Percentiles rank a stretch among this genome's conserved stretches.
Conservation (phyloP, 2,113 vertebrate genomes). For the Lepus europaeus region DNA sequence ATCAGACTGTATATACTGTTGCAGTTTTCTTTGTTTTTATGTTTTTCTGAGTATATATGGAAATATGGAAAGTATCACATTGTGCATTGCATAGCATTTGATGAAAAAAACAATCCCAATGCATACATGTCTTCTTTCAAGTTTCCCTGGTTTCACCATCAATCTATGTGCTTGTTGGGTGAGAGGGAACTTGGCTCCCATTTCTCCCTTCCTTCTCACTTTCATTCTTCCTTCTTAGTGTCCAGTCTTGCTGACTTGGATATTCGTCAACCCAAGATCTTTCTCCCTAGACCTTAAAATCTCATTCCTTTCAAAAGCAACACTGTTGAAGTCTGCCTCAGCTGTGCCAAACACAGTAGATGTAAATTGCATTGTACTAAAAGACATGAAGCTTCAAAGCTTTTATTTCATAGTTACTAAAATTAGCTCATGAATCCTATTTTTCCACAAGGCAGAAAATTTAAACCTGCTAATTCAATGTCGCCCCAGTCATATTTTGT, state of each 20-base stretch:
- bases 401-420: constrained; percentile 20
- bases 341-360: not conserved
- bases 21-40: constrained; percentile 1
- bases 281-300: not conserved
- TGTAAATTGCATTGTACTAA: not conserved
- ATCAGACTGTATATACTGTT: not conserved
- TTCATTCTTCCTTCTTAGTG: not conserved
- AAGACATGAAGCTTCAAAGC: not conserved
- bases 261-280: constrained; percentile 27
- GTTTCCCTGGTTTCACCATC: not conserved
- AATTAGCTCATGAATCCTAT: constrained; percentile 18
- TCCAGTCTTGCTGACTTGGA: not conserved
- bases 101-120: not conserved
- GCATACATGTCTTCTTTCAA: not conserved
- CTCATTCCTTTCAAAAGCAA: not conserved
- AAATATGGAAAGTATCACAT: not conserved
- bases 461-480: not conserved
- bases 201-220: not conserved
- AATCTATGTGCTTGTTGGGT: not conserved
- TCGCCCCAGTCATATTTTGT: not conserved
- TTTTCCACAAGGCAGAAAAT: not conserved
- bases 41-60: not conserved
- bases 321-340: not conserved
- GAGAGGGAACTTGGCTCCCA: not conserved
- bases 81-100: not conserved